Conservation (phyloP, 2,888 invertebrate genomes). For the Heliconius ethilla region DNA sequence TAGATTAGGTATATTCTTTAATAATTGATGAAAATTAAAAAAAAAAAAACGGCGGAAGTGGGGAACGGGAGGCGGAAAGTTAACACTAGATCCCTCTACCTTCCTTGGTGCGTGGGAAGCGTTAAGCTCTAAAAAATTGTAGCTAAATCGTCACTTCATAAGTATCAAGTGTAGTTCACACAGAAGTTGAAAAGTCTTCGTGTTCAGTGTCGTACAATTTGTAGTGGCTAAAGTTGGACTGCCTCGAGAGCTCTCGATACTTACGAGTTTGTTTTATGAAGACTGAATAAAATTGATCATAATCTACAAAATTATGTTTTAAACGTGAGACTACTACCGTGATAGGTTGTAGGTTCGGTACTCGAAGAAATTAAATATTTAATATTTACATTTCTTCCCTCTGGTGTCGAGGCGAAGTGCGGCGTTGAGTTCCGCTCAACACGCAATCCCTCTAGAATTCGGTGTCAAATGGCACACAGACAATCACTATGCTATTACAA, state of each 20-base stretch:
- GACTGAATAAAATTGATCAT: slow-evolving; percentile 27
- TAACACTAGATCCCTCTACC: neutral
- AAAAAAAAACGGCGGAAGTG: too few species aligned
- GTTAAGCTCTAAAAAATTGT: neutral
- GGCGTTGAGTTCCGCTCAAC: too few species aligned
- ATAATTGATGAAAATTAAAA: too few species aligned
- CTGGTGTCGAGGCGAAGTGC: too few species aligned
- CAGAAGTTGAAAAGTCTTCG: slow-evolving; percentile 3
- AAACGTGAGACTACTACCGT: too few species aligned
- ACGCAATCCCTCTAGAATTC: too few species aligned
- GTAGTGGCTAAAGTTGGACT: slow-evolving; percentile 31
- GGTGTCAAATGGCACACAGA: too few species aligned
- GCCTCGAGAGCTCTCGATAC: slow-evolving; percentile 29
- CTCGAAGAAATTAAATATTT: too few species aligned
- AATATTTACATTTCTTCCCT: too few species aligned
- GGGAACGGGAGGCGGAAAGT: neutral
- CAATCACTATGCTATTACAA: too few species aligned
- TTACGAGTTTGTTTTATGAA: slow-evolving; percentile 32
- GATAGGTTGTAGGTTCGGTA: too few species aligned
- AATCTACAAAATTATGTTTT: slow-evolving; percentile 10
- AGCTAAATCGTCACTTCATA: slow-evolving; percentile 1
- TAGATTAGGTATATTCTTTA: neutral
- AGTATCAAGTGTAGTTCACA: slow-evolving; percentile 2
- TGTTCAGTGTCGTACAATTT: slow-evolving; percentile 15
- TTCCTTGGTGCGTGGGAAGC: neutral